Evolutionary conservation across 2,888 invertebrate species (phyloP).

Genomic region (Sinodicranocentrus sp.): DNA sequence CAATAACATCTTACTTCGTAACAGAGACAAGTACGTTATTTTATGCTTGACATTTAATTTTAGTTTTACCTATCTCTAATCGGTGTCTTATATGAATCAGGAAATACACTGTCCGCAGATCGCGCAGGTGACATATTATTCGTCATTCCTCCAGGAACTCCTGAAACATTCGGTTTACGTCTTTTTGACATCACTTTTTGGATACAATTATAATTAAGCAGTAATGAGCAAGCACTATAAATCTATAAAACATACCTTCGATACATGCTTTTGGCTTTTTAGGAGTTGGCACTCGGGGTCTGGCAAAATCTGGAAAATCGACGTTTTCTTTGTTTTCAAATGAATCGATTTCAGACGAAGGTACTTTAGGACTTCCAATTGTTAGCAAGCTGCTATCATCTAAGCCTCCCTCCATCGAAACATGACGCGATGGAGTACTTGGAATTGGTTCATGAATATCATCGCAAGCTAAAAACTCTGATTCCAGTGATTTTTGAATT

Average conservation of each 20-base stretch:
- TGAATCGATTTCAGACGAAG: constrained; percentile 25
- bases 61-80: constrained; percentile 73
- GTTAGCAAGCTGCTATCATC: constrained; percentile 78
- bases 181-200: too few species aligned
- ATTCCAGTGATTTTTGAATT: constrained; percentile 74
- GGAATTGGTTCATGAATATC: constrained; percentile 61
- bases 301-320: constrained; percentile 77
- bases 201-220: too few species aligned
- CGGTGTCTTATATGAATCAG: constrained; percentile 77
- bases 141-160: constrained; percentile 8
- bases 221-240: too few species aligned
- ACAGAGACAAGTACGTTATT: too few species aligned
- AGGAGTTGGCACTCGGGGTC: constrained; percentile 78
- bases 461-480: constrained; percentile 74
- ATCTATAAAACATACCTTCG: background rate
- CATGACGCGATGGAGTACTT: constrained; percentile 75
- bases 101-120: constrained; percentile 80
- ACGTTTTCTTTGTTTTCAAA: constrained; percentile 74
- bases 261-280: constrained; percentile 66
- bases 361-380: constrained; percentile 77
- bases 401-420: constrained; percentile 79
- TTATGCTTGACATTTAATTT: too few species aligned
- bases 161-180: too few species aligned
- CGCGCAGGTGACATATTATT: constrained; percentile 78
- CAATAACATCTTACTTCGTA: too few species aligned